Percentiles rank a stretch among this genome's conserved stretches.
These are phyloP conservation scores for Gouania willdenowi DNA, from an alignment of 2,797 vertebrate species.

Conservation along the genomic window DNA sequence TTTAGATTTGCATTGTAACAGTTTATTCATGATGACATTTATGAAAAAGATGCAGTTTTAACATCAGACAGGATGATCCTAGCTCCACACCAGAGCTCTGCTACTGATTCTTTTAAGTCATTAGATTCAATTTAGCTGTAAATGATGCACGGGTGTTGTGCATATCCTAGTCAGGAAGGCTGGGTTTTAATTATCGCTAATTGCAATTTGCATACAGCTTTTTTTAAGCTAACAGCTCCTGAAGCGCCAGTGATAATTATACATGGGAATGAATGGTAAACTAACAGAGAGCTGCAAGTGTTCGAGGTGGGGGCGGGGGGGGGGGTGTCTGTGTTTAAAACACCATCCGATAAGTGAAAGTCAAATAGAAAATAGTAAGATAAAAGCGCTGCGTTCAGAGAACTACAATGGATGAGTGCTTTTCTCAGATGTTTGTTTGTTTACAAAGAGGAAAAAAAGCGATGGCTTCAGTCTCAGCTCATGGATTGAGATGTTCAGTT, in stretches of 20 bases:
- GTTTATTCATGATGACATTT: too few relatives aligned
- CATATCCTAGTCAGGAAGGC: slow-evolving; percentile 72
- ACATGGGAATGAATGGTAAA: slow-evolving; percentile 82
- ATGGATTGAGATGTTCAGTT: not conserved
- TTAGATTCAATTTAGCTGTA: slow-evolving; percentile 76
- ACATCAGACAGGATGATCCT: slow-evolving; percentile 49
- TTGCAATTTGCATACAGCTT: slow-evolving; percentile 85
- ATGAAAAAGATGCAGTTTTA: too few relatives aligned
- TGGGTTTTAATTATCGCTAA: slow-evolving; percentile 84
- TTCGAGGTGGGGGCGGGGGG: slow-evolving; percentile 7
- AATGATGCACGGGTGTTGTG: slow-evolving; percentile 72
- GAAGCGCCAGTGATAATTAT: slow-evolving; percentile 80
- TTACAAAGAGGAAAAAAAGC: slow-evolving; percentile 1
- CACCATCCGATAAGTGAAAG: slow-evolving; percentile 56
- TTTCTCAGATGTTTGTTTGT: slow-evolving; percentile 3
- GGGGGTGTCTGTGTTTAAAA: slow-evolving; percentile 39
- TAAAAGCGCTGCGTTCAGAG: slow-evolving; percentile 7
- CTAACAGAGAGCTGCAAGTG: slow-evolving; percentile 49
- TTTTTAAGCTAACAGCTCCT: slow-evolving; percentile 80
- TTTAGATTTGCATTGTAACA: too few relatives aligned
- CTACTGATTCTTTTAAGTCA: slow-evolving; percentile 58
- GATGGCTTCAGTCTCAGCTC: slow-evolving; percentile 1
- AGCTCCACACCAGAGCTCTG: slow-evolving; percentile 22
- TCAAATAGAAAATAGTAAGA: slow-evolving; percentile 40
- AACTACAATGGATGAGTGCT: slow-evolving; percentile 11